phyloP scores from a whole-genome alignment of 2,888 invertebrate genomes.

The Amphiduros pacificus region DNA sequence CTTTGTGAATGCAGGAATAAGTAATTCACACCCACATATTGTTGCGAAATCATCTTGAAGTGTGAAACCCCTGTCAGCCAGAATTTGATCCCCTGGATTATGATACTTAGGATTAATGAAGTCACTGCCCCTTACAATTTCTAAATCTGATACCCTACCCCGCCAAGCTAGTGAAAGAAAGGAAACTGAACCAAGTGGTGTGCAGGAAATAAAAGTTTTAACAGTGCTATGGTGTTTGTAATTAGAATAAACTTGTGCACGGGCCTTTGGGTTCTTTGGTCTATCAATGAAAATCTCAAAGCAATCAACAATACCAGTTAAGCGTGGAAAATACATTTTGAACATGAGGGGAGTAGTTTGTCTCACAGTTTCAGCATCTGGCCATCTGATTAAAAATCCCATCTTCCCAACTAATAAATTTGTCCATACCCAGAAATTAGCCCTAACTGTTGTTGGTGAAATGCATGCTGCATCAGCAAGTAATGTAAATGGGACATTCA shows the following conservation, averaged over 20 bases:
- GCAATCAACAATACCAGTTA: slow-evolving; percentile 8
- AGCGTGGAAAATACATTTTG: neutral
- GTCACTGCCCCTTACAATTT: slow-evolving; percentile 26
- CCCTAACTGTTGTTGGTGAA: neutral
- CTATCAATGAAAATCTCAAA: slow-evolving; percentile 6
- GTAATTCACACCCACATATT: slow-evolving; percentile 24
- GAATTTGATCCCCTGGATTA: slow-evolving; percentile 29
- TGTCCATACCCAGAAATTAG: neutral
- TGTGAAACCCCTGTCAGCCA: slow-evolving; percentile 32
- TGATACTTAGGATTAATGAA: slow-evolving; percentile 24
- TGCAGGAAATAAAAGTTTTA: neutral
- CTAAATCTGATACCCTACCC: slow-evolving; percentile 17
- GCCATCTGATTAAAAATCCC: neutral
- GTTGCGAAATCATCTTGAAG: slow-evolving; percentile 30
- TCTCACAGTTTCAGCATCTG: neutral
- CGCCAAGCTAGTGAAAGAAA: slow-evolving; percentile 5
- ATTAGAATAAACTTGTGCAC: neutral
- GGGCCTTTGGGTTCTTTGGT: neutral
- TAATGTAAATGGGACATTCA: neutral
- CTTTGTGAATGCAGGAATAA: slow-evolving; percentile 27
- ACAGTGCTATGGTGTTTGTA: slow-evolving; percentile 5
- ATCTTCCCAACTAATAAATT: neutral
- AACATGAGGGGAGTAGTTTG: neutral
- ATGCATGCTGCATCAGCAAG: neutral
- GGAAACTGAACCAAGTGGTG: neutral